Conservation (phyloP, 2,113 vertebrate species). For the Daubentonia madagascariensis region DNA sequence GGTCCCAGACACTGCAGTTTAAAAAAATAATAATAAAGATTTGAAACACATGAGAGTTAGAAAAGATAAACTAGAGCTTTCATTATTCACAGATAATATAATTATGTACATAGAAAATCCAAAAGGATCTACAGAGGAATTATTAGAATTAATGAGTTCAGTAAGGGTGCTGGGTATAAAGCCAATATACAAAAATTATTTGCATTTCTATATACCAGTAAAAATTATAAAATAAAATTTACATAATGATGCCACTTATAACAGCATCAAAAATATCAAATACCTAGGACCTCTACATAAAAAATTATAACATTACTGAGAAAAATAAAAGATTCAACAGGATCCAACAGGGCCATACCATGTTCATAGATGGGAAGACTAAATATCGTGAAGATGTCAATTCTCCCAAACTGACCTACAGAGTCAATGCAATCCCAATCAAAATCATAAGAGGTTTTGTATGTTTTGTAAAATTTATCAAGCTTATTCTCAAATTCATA, state of each 20-base stretch:
- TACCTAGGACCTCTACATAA: background rate
- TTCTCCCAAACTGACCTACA: background rate
- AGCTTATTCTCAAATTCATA: background rate
- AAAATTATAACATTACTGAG: background rate
- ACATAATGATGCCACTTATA: background rate
- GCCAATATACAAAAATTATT: background rate
- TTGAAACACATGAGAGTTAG: background rate
- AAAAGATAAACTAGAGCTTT: background rate
- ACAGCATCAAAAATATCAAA: background rate
- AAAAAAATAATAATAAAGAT: too few species aligned
- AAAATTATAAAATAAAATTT: conserved; percentile 19
- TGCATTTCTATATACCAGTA: background rate
- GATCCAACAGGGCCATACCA: background rate
- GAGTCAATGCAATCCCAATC: background rate
- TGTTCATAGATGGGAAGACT: background rate
- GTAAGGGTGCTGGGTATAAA: background rate
- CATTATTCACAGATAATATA: background rate
- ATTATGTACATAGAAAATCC: background rate
- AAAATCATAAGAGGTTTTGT: background rate
- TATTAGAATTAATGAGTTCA: background rate
- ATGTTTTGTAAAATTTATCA: background rate
- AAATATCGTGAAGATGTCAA: background rate
- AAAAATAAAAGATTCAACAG: background rate
- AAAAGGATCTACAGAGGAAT: background rate
- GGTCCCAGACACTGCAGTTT: background rate